phyloP scores from a whole-genome alignment of 2,888 invertebrate species.

The Ametastegia equiseti region DNA sequence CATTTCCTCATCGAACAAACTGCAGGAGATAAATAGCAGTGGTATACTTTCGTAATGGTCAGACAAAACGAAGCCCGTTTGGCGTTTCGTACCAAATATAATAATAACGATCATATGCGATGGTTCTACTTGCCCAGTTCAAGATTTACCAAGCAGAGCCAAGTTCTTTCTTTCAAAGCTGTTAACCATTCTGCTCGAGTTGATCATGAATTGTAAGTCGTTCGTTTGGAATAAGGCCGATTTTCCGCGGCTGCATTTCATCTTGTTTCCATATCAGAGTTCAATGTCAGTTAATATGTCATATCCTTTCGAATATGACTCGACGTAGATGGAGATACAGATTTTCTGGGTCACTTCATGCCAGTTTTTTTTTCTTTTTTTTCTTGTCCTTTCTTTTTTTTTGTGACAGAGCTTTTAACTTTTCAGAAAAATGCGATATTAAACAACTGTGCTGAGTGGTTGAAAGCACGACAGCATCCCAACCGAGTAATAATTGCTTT shows the following conservation, averaged over 20 bases:
- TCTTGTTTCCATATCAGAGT: not conserved
- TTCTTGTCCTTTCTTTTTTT: too few relatives aligned
- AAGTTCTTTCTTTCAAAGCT: slow-evolving; percentile 1
- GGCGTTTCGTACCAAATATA: too few relatives aligned
- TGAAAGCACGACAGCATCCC: too few relatives aligned
- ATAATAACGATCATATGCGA: too few relatives aligned
- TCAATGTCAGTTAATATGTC: not conserved
- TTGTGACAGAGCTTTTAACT: not conserved
- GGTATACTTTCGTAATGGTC: not conserved
- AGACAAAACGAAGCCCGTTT: slow-evolving; percentile 14
- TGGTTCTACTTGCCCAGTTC: slow-evolving; percentile 4
- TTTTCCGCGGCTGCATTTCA: not conserved
- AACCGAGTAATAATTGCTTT: too few relatives aligned
- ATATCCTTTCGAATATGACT: not conserved
- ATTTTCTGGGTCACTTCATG: not conserved
- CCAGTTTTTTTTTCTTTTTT: too few relatives aligned
- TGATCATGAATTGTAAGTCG: not conserved
- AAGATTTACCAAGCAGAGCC: not conserved
- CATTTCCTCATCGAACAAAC: too few relatives aligned
- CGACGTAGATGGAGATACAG: not conserved
- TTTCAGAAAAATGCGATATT: too few relatives aligned
- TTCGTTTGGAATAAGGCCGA: slow-evolving; percentile 6
- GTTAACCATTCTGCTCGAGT: slow-evolving; percentile 2
- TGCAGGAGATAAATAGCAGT: too few relatives aligned
- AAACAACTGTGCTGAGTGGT: too few relatives aligned